Conservation (phyloP, 2,888 invertebrate genomes). For the Drosophila recens region DNA sequence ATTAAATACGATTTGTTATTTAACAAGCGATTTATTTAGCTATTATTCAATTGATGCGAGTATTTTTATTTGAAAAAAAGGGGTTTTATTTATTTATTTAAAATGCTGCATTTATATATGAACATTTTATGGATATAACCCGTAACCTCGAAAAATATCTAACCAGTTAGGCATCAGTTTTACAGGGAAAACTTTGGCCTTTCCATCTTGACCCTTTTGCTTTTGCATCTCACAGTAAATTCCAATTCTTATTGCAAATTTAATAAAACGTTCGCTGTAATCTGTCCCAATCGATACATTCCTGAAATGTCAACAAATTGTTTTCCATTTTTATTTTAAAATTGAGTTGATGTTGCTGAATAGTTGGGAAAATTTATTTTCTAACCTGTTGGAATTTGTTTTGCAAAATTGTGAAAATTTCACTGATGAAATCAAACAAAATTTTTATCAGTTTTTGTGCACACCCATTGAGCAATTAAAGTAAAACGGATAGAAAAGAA, state of each 20-base stretch:
- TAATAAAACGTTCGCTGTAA: constrained; percentile 4
- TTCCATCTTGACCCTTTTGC: neutral
- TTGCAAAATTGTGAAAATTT: constrained; percentile 1
- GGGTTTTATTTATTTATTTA: no score
- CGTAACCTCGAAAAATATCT: no score
- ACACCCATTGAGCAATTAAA: constrained; percentile 8
- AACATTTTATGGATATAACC: no score
- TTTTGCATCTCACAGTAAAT: constrained; percentile 1
- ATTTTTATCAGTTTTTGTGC: constrained; percentile 1
- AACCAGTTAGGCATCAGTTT: neutral
- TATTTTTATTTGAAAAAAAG: no score
- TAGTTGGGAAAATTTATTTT: constrained; percentile 9
- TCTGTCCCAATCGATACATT: constrained; percentile 3
- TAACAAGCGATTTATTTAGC: no score
- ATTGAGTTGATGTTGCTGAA: constrained; percentile 1
- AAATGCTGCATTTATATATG: no score
- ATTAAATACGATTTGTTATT: no score
- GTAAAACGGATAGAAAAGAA: neutral
- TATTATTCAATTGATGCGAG: no score
- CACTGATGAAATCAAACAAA: neutral
- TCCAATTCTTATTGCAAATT: constrained; percentile 6
- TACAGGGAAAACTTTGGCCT: neutral
- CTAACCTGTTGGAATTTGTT: constrained; percentile 15
- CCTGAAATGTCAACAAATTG: constrained; percentile 13
- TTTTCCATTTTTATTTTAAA: neutral